These are phyloP conservation scores for Orthosia cruda DNA, from an alignment of 2,888 invertebrate genomes.

Conservation along the genomic window DNA sequence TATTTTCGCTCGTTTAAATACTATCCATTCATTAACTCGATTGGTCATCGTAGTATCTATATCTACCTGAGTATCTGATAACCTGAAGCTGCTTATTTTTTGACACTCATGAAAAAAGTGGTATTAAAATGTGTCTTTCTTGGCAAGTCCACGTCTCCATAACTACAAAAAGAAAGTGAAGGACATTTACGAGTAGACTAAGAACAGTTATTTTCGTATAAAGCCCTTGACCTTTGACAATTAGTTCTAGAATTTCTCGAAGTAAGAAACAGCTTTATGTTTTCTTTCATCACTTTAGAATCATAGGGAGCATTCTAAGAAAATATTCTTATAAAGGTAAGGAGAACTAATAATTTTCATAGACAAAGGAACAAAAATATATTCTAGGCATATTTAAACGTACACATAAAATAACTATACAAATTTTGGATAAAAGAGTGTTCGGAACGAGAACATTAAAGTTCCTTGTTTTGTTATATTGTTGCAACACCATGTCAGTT, in stretches of 20 bases:
- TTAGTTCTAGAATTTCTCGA: background rate
- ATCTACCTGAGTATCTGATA: too few relatives aligned
- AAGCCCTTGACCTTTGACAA: slow-evolving; percentile 8
- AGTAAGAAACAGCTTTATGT: slow-evolving; percentile 8
- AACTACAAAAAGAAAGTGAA: background rate
- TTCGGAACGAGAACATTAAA: too few relatives aligned
- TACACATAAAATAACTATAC: background rate
- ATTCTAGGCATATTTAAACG: background rate
- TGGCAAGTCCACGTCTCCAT: background rate
- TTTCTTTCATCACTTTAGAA: slow-evolving; percentile 10
- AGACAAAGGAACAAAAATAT: background rate
- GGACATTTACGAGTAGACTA: background rate
- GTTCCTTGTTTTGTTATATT: too few relatives aligned
- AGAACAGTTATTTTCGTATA: background rate
- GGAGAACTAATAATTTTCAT: background rate
- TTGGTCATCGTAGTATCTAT: background rate
- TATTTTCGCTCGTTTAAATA: too few relatives aligned
- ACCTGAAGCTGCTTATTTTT: background rate
- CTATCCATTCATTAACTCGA: background rate
- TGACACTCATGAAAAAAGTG: background rate
- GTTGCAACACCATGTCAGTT: too few relatives aligned
- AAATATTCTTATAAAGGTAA: background rate
- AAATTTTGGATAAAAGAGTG: background rate
- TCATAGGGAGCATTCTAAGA: background rate
- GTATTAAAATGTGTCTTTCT: background rate